Evolutionary conservation across 2,797 vertebrate genomes (phyloP), one percentile per base, ranked within the genome.

Genomic region (Clarias pachynema): DNA sequence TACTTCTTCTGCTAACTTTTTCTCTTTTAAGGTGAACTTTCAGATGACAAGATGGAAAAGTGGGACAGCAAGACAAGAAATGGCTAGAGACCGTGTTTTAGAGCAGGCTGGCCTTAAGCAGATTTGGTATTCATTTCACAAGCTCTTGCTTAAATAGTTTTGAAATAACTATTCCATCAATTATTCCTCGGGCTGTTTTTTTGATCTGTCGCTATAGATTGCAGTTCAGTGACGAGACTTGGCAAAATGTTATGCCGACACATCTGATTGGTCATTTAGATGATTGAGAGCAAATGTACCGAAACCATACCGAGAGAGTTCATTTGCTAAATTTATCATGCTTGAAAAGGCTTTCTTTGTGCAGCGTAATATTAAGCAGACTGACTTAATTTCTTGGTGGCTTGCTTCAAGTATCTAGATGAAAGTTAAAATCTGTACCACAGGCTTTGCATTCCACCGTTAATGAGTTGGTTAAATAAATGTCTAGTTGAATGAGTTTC

Each of bases 261-360:
- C 56, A 82, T 82, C 66, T 89, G 84, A 90, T 89, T 86, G 87
- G 87, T 85, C 80, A 86, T 90, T 91, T 86, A 70, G 84, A 82
- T 85, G 80, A 89, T 88, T 89, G 89, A 83, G 73, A 78, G 86
- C 62, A 86, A 90, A 87, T 87, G 75, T 84, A 88, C 83, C 81
- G 85, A 89, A 86, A 89, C 70, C 22, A 79, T 62, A 80, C 72
- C 24, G 80, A 87, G 87, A 87, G 53, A 79, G 66, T 87, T 90
- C 85, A 84, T 89, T 85, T 87, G 81, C 88, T 85, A 86, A 87
- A 88, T 87, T 88, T 84, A 83, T 85, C 77, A 62, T 82, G 88
- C 85, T 87, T 68, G 75, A 81, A 89, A 87, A 60, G 86, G 60
- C 69, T 72, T 87, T 65, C 72, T 59, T 85, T 83, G 29, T 81